phyloP scores from a whole-genome alignment of 2,113 vertebrate genomes.

The Saguinus midas region DNA sequence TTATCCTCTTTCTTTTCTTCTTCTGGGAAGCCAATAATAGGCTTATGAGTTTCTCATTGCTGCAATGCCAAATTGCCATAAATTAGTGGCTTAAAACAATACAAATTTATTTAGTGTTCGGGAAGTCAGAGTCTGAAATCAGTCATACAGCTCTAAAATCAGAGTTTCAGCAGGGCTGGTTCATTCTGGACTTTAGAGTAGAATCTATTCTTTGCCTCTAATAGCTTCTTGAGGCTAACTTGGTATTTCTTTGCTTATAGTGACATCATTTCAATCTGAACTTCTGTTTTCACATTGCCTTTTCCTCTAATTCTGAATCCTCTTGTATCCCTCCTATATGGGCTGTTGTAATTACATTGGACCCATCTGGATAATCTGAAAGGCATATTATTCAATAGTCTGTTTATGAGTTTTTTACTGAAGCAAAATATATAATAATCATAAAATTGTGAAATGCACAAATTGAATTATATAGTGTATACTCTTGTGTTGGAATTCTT shows the following conservation, averaged over 20 bases:
- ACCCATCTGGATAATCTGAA: neutral
- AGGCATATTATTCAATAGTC: neutral
- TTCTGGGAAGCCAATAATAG: neutral
- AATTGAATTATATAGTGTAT: neutral
- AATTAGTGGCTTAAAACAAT: neutral
- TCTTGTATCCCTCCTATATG: neutral
- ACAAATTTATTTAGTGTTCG: neutral
- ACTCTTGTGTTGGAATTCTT: neutral
- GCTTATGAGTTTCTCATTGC: neutral
- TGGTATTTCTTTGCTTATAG: neutral
- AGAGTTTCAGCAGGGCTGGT: neutral
- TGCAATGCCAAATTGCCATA: neutral
- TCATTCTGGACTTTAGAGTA: neutral
- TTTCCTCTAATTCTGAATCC: neutral
- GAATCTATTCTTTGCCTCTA: neutral
- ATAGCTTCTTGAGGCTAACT: neutral
- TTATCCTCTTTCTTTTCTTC: neutral
- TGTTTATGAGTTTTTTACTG: neutral
- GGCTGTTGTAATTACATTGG: neutral
- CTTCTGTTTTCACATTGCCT: neutral
- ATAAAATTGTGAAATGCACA: neutral
- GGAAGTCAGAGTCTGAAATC: neutral
- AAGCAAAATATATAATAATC: neutral
- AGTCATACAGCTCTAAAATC: neutral
- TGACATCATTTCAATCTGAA: neutral